A percentile compares a stretch with the other conserved stretches of the same genome.
Conservation (phyloP, 1,140 invertebrate species). For the Drosophila subobscura region DNA sequence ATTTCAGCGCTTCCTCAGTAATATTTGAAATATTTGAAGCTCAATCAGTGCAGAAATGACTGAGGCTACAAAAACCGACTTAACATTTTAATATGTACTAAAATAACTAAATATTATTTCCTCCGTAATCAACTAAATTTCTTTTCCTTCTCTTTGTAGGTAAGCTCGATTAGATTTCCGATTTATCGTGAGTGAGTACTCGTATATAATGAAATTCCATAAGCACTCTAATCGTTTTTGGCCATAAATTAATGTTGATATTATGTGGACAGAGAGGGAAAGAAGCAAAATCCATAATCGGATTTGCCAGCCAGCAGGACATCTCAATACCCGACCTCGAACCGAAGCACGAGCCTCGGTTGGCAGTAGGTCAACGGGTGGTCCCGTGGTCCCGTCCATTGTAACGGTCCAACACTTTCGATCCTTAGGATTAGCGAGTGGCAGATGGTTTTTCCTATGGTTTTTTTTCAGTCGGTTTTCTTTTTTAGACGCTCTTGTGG, state of each 20-base stretch:
- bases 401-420: constrained; percentile 64
- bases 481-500: constrained; percentile 18
- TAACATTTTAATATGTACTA: not conserved
- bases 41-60: no score
- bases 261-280: constrained; percentile 45
- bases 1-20: no score
- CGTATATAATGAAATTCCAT: constrained; percentile 15
- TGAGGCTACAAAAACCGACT: not conserved
- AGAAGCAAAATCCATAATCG: constrained; percentile 67
- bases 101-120: not conserved
- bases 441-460: constrained; percentile 56
- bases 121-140: constrained; percentile 13
- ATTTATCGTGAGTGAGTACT: constrained; percentile 16
- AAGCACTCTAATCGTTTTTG: constrained; percentile 60
- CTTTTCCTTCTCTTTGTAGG: constrained; percentile 49
- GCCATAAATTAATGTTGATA: constrained; percentile 76
- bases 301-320: constrained; percentile 74
- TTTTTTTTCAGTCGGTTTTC: constrained; percentile 9
- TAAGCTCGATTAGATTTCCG: constrained; percentile 64
- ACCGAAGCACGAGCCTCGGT: constrained; percentile 66
- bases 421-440: constrained; percentile 57
- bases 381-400: constrained; percentile 25
- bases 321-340: constrained; percentile 68
- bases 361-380: constrained; percentile 71
- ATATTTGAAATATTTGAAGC: no score